Evolutionary conservation across 2,113 vertebrate species (phyloP), one percentile per base, ranked within the genome.

Genomic region (Gadus chalcogrammus): DNA sequence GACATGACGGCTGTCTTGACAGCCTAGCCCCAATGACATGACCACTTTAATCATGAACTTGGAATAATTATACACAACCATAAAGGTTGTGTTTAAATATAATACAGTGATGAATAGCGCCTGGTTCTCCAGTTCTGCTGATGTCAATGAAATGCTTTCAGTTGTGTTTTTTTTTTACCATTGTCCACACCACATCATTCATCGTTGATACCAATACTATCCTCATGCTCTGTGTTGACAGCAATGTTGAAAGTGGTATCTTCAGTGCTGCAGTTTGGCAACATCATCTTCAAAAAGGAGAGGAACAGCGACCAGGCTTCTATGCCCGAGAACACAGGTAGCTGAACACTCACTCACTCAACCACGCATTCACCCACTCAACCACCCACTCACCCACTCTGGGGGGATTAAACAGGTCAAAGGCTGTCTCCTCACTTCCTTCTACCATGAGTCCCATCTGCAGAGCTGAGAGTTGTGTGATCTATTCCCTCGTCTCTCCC

Each of bases 311-410:
- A 99, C 59, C 97, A 99, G 83, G 96, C 97, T 17, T 98, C 97
- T 13, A 99, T 99, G 97, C 97, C 97, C 0, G 97, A 99, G 87
- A 99, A 99, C 69, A 99, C 97, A 63, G 95, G 97, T 99, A 65
- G 38, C 8, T 28, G 15, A 38, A 52, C 55, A 38, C 55, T 68
- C 31, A 20, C 59, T 9, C 42, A 48, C 8, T 17, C 15, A 17
- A 20, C 12, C 68, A 67, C 28, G 56, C 69, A 61, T 35, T 64
- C 59, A 64, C 22, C 15, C 64, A 18, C n/a, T n/a, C 38, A 52
- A 9, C 11, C 42, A 17, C 27, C 8, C 68, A 67, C 18, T 64
- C 59, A 64, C n/a, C 11, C 42, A 48, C 8, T 4, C 15, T 17
- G 42, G 42, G 8, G 9, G 12, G 42, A 48, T 9, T 13, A 7